phyloP scores from a whole-genome alignment of 92 coral and sea anemone species.

The Parazoanthus darwini region DNA sequence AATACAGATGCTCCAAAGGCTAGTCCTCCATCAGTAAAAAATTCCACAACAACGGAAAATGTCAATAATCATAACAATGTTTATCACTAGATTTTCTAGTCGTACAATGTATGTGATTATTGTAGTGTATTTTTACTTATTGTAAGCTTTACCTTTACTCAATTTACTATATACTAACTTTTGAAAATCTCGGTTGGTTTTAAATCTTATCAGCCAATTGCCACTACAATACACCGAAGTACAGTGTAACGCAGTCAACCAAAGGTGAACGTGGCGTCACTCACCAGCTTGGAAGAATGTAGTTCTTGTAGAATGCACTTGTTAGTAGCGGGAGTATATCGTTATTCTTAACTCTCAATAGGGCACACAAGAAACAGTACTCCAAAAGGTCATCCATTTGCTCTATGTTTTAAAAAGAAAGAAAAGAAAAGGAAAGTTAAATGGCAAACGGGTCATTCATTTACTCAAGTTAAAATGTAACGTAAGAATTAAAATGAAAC shows the following conservation, averaged over 20 bases:
- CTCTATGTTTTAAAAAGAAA: slow-evolving; percentile 50
- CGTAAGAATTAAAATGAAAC: background rate
- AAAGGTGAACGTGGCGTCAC: slow-evolving; percentile 5
- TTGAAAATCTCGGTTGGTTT: too few relatives aligned
- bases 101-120: background rate
- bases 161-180: too few relatives aligned
- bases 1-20: too few relatives aligned
- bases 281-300: slow-evolving; percentile 88
- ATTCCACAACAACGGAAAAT: background rate
- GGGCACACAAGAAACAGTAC: slow-evolving; percentile 81
- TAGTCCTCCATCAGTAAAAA: background rate
- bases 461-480: slow-evolving; percentile 7
- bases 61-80: too few relatives aligned
- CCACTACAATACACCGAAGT: background rate
- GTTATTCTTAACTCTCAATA: slow-evolving; percentile 75
- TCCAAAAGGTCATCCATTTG: slow-evolving; percentile 86
- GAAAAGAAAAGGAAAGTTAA: background rate
- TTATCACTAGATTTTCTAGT: background rate
- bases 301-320: slow-evolving; percentile 79
- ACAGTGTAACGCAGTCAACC: too few relatives aligned
- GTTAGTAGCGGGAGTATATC: slow-evolving; percentile 79
- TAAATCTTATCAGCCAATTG: background rate
- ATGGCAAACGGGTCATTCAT: background rate
- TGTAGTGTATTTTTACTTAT: background rate
- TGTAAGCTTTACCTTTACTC: too few relatives aligned